Evolutionary conservation across 2,113 vertebrate species (phyloP), one percentile per base, ranked within the genome.

Genomic region (Anoura caudifer): DNA sequence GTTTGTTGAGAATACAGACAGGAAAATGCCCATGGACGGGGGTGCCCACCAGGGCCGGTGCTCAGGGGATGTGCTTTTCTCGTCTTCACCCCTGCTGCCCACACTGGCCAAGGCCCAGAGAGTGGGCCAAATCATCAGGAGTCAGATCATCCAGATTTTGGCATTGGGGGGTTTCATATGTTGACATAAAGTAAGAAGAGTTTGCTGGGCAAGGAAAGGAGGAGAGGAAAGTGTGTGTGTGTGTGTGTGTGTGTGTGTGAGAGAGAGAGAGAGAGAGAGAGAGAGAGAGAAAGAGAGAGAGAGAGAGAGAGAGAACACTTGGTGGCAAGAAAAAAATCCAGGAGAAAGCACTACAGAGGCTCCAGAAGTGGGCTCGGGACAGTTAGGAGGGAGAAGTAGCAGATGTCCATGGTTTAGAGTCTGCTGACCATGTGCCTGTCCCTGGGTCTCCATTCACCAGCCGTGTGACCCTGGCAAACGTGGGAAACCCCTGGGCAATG

Each of bases 61-160:
- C 47, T 47, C 31, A 16, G 41, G 19, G 19, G 20, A 3, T 1
- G 38, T 0, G 20, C 12, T 31, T 22, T 86, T 83, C 52, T 33
- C 54, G 28, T 52, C 61, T 56, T 47, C 28, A 0, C 61, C 61
- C 3, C 24, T n/a, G 22, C 0, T 0, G 59, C 59, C 33, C 43
- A 10, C 36, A 13, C 16, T 5, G 47, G 17, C 41, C 43, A 0
- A 0, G 5, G 59, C 11, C 59, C 28, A 10, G 36, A 45, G 33
- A n/a, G 22, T 1, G 36, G 70, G 73, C 33, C 2, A 7, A 28
- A 33, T 13, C 5, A 13, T 8, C 1, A 0, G 26, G 22, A 67
- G 67, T 73, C 8, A 20, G n/a, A 45, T 7, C 33, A 45, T 84
- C 88, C 63, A 87, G 89, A 36, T 36, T 22, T 92, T 75, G 31